Conservation (phyloP, 2,113 vertebrate genomes). For the Xerus inauris region DNA sequence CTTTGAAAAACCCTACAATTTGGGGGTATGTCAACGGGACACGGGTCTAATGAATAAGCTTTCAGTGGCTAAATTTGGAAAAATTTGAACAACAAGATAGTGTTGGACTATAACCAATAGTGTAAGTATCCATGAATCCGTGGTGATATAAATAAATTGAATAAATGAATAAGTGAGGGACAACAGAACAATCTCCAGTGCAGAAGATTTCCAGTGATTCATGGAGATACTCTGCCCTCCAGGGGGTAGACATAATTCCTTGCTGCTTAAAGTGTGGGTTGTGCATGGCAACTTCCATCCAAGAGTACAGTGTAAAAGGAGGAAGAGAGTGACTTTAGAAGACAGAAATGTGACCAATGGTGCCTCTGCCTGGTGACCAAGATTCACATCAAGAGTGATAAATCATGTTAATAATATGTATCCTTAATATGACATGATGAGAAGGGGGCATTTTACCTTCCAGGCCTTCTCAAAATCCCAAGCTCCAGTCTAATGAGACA, state of each 20-base stretch:
- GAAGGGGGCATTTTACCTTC: neutral
- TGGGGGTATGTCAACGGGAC: neutral
- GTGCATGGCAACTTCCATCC: neutral
- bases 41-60: neutral
- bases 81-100: neutral
- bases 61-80: neutral
- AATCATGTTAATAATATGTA: neutral
- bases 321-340: neutral
- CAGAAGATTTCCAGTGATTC: neutral
- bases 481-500: neutral
- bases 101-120: neutral
- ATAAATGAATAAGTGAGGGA: neutral
- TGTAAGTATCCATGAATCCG: neutral
- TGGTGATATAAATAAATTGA: neutral
- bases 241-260: neutral
- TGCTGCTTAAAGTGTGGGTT: neutral
- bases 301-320: neutral
- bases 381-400: neutral
- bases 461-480: neutral
- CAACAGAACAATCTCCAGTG: neutral
- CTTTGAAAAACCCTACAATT: neutral
- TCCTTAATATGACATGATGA: neutral
- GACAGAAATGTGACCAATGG: neutral
- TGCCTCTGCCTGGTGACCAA: neutral
- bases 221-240: neutral